These are phyloP conservation scores for Coracopsis vasa DNA, from an alignment of 2,113 vertebrate species.

Conservation along the genomic window DNA sequence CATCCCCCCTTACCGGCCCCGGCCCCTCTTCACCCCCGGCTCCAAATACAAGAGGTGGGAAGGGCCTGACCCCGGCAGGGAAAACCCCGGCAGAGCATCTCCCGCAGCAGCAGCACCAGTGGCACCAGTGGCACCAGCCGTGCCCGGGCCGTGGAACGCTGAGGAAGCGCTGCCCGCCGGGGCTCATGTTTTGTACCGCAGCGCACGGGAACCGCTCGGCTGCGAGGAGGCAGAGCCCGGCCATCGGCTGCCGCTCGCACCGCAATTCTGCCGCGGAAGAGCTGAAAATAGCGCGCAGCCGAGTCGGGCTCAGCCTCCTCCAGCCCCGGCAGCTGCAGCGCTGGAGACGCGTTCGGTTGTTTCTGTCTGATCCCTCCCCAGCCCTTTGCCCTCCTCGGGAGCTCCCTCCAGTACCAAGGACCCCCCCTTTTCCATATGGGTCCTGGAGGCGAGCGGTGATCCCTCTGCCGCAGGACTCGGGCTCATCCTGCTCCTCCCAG, in stretches of 20 bases:
- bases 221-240: neutral
- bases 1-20: too few species aligned
- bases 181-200: neutral
- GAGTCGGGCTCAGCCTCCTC: neutral
- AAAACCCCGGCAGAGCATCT: neutral
- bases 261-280: neutral
- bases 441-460: neutral
- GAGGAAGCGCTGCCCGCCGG: neutral
- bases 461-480: neutral
- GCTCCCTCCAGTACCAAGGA: neutral
- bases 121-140: neutral
- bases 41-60: neutral
- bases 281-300: neutral
- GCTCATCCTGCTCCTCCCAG: neutral
- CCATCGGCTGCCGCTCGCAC: neutral
- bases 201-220: neutral
- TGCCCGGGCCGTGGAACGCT: neutral
- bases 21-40: neutral
- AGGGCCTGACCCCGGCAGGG: neutral
- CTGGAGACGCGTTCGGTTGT: neutral
- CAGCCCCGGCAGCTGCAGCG: neutral
- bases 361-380: neutral
- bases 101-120: neutral
- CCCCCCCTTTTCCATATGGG: rapidly evolving
- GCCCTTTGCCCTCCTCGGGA: neutral